Conservation (phyloP, 2,888 invertebrate genomes). For the Meiosimyza decipiens region DNA sequence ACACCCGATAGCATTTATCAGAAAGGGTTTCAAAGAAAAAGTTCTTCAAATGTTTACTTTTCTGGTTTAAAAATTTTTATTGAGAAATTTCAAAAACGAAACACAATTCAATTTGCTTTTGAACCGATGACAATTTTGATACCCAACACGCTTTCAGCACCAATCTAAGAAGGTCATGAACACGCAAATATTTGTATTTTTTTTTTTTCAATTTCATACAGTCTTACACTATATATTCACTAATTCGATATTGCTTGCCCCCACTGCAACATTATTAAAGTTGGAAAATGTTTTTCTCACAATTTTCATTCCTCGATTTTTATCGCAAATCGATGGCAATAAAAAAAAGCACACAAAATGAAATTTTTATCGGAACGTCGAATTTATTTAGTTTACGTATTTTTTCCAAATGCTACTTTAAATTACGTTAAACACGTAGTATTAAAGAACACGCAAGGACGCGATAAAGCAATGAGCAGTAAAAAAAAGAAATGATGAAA, state of each 20-base stretch:
- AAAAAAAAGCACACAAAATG: constrained; percentile 9
- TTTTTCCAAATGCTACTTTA: constrained; percentile 2
- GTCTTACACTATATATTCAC: not conserved
- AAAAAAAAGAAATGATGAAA: not conserved
- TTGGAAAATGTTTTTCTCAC: constrained; percentile 1
- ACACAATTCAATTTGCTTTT: too few species aligned
- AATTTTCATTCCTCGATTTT: constrained; percentile 18
- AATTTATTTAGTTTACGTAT: constrained; percentile 18
- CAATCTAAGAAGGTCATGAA: constrained; percentile 26
- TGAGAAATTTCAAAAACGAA: too few species aligned
- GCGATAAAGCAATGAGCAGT: not conserved
- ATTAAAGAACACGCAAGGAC: constrained; percentile 18
- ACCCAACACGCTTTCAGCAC: not conserved
- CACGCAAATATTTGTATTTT: not conserved
- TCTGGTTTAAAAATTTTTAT: too few species aligned
- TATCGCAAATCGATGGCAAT: constrained; percentile 34
- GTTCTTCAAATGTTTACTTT: too few species aligned
- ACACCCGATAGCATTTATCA: too few species aligned
- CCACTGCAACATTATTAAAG: not conserved
- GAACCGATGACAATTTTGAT: too few species aligned
- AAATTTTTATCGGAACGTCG: not conserved
- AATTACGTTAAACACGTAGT: constrained; percentile 7
- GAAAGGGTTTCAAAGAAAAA: too few species aligned
- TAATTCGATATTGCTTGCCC: not conserved
- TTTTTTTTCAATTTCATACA: not conserved